phyloP scores from a whole-genome alignment of 2,888 invertebrate species.

The Hesperia comma region DNA sequence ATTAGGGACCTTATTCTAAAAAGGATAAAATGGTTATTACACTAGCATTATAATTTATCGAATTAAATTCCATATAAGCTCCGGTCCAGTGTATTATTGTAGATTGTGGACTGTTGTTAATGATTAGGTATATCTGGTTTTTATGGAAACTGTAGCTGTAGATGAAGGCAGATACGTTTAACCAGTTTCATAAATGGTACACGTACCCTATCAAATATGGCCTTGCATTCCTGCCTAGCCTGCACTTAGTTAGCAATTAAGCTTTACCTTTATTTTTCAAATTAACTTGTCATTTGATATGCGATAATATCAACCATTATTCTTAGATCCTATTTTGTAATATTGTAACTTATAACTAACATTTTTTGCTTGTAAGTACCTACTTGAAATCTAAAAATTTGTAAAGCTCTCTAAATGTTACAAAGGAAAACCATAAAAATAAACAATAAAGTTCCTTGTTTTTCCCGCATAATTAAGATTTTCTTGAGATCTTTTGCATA shows the following conservation, averaged over 20 bases:
- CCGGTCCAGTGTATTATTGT: neutral
- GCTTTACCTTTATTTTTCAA: neutral
- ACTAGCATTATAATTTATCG: too few relatives aligned
- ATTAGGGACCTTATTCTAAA: too few relatives aligned
- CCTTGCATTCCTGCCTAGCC: slow-evolving; percentile 16
- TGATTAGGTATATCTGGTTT: neutral
- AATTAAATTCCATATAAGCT: neutral
- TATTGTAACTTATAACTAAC: too few relatives aligned
- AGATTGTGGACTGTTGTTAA: neutral
- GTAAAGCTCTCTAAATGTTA: too few relatives aligned
- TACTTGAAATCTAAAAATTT: too few relatives aligned
- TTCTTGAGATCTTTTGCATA: too few relatives aligned
- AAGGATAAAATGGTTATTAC: too few relatives aligned
- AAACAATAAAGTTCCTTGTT: too few relatives aligned
- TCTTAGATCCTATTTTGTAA: too few relatives aligned
- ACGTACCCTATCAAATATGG: slow-evolving; percentile 1
- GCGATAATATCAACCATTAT: neutral
- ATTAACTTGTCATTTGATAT: neutral
- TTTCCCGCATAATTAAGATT: too few relatives aligned
- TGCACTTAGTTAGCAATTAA: neutral
- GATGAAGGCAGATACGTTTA: neutral
- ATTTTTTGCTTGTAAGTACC: too few relatives aligned
- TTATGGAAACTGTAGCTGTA: slow-evolving; percentile 6
- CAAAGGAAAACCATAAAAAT: too few relatives aligned
- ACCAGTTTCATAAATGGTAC: slow-evolving; percentile 13